Evolutionary conservation across 2,113 vertebrate genomes (phyloP).

Genomic region (Noturus placidus): DNA sequence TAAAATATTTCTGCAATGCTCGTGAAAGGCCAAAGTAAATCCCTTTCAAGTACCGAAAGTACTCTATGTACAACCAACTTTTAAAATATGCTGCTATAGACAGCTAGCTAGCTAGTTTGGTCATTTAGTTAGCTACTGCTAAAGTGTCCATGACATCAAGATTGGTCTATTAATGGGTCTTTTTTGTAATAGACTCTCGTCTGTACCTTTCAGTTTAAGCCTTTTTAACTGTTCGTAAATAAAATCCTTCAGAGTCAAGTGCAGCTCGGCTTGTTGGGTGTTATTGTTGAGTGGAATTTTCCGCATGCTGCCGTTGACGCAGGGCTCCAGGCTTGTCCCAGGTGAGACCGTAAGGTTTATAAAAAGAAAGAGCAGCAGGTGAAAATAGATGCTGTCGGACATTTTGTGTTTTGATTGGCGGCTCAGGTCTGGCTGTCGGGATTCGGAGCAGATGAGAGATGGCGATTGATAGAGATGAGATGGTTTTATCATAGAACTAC

Average conservation of each 20-base stretch:
- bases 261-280: background rate
- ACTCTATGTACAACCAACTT: background rate
- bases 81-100: background rate
- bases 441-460: background rate
- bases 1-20: background rate
- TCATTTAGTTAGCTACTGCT: background rate
- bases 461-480: background rate
- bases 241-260: background rate
- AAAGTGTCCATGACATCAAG: background rate
- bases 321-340: background rate
- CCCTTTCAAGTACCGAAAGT: background rate
- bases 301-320: background rate
- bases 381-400: constrained; percentile 48
- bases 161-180: background rate
- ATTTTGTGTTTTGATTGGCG: constrained; percentile 40
- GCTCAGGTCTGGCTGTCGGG: background rate
- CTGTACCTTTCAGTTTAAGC: background rate
- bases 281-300: background rate
- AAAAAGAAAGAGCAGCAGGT: constrained; percentile 21
- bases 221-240: background rate
- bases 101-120: background rate
- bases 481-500: background rate
- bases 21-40: no score
- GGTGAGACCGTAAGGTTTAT: constrained; percentile 8
- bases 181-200: background rate